These are phyloP conservation scores for Podarcis lilfordi DNA, from an alignment of 2,797 vertebrate species.

Conservation along the genomic window DNA sequence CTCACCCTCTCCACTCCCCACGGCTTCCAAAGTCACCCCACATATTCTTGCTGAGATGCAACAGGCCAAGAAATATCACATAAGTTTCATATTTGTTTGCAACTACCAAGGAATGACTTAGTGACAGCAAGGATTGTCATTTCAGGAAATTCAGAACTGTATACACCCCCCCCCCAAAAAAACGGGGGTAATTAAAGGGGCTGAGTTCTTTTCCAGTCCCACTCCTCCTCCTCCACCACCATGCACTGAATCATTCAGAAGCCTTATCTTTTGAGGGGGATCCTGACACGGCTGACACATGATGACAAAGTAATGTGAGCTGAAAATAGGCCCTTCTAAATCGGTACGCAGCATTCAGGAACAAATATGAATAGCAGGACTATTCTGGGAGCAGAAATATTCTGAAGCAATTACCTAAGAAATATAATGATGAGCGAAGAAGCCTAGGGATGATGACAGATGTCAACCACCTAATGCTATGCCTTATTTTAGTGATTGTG, in stretches of 20 bases:
- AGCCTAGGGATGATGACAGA: not conserved
- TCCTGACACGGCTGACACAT: not conserved
- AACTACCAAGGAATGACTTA: not conserved
- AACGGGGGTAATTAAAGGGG: not conserved
- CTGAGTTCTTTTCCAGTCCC: not conserved
- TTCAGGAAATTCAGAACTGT: not conserved
- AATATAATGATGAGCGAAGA: not conserved
- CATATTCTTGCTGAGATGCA: constrained; percentile 11
- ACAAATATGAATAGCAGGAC: constrained; percentile 3
- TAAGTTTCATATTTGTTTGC: not conserved
- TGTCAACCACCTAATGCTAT: not conserved
- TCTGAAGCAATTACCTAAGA: constrained; percentile 1
- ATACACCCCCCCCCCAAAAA: not conserved
- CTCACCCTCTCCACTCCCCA: not conserved
- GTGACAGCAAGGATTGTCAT: not conserved
- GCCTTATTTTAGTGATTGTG: not conserved
- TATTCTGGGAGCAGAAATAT: constrained; percentile 6
- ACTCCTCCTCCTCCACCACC: not conserved
- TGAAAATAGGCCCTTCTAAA: constrained; percentile 31
- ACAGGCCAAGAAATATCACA: not conserved
- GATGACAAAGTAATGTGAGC: constrained; percentile 27
- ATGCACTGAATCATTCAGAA: constrained; percentile 26
- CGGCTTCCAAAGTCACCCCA: not conserved
- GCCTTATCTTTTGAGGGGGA: not conserved
- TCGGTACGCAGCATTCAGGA: not conserved